Conservation (phyloP, 2,113 vertebrate genomes). For the Haemorhous mexicanus region DNA sequence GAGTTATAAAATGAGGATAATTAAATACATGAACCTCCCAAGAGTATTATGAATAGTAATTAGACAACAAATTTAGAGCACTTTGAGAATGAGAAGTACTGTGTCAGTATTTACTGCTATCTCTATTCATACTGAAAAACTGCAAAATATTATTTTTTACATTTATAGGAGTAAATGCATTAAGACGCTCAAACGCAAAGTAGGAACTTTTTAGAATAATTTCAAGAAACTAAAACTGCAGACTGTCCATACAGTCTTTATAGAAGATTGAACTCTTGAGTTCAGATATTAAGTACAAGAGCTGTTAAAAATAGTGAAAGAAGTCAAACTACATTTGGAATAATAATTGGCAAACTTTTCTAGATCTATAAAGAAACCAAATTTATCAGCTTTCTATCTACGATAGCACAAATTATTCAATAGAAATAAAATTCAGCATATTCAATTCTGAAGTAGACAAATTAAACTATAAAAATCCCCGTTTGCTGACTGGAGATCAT, state of each 20-base stretch:
- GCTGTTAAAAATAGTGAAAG: not conserved
- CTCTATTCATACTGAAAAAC: not conserved
- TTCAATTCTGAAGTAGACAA: not conserved
- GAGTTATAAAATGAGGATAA: slow-evolving; percentile 1
- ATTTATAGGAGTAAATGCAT: not conserved
- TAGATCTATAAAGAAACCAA: not conserved
- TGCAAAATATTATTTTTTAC: not conserved
- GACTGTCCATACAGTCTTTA: not conserved
- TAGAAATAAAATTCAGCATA: not conserved
- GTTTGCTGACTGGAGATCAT: not conserved
- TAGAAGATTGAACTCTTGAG: not conserved
- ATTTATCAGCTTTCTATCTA: not conserved
- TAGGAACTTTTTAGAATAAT: not conserved
- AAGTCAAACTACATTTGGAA: not conserved
- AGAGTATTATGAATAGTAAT: slow-evolving; percentile 22
- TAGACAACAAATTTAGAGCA: slow-evolving; percentile 13
- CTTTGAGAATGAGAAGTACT: not conserved
- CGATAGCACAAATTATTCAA: not conserved
- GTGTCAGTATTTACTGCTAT: not conserved
- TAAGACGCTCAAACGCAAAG: not conserved
- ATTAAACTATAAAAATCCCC: not conserved
- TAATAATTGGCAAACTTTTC: not conserved
- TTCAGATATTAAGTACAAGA: not conserved
- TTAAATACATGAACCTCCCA: slow-evolving; percentile 10
- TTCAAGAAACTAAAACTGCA: not conserved